phyloP scores from a whole-genome alignment of 1,140 invertebrate genomes.

The Tachypleus tridentatus region DNA sequence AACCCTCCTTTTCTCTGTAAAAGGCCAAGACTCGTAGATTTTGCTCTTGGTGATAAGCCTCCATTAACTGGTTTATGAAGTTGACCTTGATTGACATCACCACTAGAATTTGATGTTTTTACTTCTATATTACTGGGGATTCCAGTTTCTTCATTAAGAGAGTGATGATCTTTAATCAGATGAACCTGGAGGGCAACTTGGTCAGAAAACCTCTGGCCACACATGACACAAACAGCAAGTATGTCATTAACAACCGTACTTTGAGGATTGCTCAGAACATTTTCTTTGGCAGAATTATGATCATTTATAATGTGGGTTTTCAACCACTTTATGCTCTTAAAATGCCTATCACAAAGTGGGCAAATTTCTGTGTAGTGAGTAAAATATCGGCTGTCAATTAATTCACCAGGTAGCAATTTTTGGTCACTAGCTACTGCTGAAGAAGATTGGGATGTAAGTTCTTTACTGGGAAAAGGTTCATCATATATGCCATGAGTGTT shows the following conservation, averaged over 20 bases:
- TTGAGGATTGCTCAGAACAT: constrained; percentile 27
- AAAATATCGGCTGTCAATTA: constrained; percentile 46
- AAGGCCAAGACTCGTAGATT: constrained; percentile 5
- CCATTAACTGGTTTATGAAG: constrained; percentile 10
- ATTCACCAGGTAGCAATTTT: constrained; percentile 6
- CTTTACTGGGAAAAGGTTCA: constrained; percentile 35
- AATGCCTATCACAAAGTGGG: constrained; percentile 70
- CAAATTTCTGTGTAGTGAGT: constrained; percentile 65
- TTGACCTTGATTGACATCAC: constrained; percentile 13
- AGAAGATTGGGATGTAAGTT: constrained; percentile 12
- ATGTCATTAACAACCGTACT: constrained; percentile 3
- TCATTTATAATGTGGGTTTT: constrained; percentile 77
- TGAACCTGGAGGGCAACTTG: constrained; percentile 42
- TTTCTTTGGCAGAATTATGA: constrained; percentile 57
- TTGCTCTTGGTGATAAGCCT: constrained; percentile 5
- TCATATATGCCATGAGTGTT: constrained; percentile 92
- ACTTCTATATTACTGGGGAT: constrained; percentile 18
- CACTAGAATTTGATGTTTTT: constrained; percentile 11
- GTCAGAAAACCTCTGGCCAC: constrained; percentile 38
- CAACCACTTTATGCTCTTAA: constrained; percentile 78
- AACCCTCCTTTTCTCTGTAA: constrained; percentile 23
- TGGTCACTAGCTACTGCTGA: constrained; percentile 15
- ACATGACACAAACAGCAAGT: constrained; percentile 35
- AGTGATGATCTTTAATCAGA: constrained; percentile 42
- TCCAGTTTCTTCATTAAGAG: constrained; percentile 26